A percentile compares a stretch with the other conserved stretches of the same genome.
Evolutionary conservation across 2,888 invertebrate genomes (phyloP).

Genomic region (Drosophila monieri): DNA sequence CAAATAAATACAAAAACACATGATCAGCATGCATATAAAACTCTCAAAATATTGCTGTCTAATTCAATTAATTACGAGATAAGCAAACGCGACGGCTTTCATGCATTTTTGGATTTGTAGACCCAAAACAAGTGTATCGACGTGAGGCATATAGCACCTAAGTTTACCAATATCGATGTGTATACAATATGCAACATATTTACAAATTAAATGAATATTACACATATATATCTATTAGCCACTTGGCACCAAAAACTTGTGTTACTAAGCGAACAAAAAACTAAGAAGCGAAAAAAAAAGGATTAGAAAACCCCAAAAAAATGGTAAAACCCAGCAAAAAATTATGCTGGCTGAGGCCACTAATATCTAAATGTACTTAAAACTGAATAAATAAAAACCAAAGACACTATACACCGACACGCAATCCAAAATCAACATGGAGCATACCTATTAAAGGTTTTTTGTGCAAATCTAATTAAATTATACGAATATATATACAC

Average conservation of each 20-base stretch:
- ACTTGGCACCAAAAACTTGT: slow-evolving; percentile 68
- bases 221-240: slow-evolving; percentile 61
- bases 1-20: slow-evolving; percentile 67
- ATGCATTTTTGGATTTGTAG: slow-evolving; percentile 75
- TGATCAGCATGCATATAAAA: slow-evolving; percentile 17
- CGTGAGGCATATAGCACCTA: slow-evolving; percentile 35
- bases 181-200: slow-evolving; percentile 50
- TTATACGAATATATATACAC: slow-evolving; percentile 15
- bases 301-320: slow-evolving; percentile 57
- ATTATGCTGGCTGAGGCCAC: slow-evolving; percentile 80
- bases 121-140: slow-evolving; percentile 35
- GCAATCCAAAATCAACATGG: slow-evolving; percentile 47
- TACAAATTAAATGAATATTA: slow-evolving; percentile 35
- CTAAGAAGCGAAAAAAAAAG: slow-evolving; percentile 19
- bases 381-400: slow-evolving; percentile 32
- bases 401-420: slow-evolving; percentile 42
- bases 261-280: slow-evolving; percentile 47
- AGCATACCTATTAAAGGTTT: slow-evolving; percentile 79
- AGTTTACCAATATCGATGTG: slow-evolving; percentile 68
- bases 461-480: slow-evolving; percentile 66
- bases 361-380: slow-evolving; percentile 57
- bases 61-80: slow-evolving; percentile 46
- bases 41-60: slow-evolving; percentile 45
- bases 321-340: slow-evolving; percentile 73
- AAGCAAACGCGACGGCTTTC: slow-evolving; percentile 70